Evolutionary conservation across 2,113 vertebrate species (phyloP).

Genomic region (Ammospiza nelsoni): DNA sequence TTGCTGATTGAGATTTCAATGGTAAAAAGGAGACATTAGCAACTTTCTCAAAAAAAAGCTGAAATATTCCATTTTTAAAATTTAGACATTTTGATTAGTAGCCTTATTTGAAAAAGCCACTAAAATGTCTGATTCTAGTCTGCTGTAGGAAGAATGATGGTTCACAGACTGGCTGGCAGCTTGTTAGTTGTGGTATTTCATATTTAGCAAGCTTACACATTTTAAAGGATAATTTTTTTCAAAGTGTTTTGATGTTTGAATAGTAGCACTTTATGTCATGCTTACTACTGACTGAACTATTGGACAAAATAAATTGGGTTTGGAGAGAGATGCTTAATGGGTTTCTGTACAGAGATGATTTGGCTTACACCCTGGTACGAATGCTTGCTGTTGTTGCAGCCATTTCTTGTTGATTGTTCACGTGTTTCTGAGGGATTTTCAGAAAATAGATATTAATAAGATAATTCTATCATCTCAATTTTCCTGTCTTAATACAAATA

Average conservation of each 20-base stretch:
- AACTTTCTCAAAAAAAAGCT: rapidly evolving
- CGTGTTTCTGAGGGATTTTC: constrained; percentile 27
- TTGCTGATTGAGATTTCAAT: background rate
- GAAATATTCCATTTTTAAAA: background rate
- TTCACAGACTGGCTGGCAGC: constrained; percentile 38
- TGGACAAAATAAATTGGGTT: constrained; percentile 57
- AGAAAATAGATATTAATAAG: background rate
- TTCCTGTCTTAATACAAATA: constrained; percentile 35
- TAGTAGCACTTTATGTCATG: constrained; percentile 82
- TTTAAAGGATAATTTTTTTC: constrained; percentile 38
- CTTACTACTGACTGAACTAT: constrained; percentile 80
- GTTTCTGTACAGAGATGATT: constrained; percentile 63
- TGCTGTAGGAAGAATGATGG: background rate
- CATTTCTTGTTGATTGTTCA: constrained; percentile 18
- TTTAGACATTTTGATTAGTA: background rate
- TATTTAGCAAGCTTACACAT: constrained; percentile 53
- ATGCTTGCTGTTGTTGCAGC: constrained; percentile 35
- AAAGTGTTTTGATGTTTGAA: constrained; percentile 69
- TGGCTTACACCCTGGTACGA: constrained; percentile 45
- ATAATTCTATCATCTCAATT: constrained; percentile 26
- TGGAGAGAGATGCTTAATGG: constrained; percentile 53
- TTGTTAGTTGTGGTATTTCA: constrained; percentile 34
- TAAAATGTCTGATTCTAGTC: background rate
- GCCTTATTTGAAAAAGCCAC: background rate
- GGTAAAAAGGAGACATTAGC: background rate